Evolutionary conservation across 2,797 vertebrate species (phyloP).

Genomic region (Huso huso): DNA sequence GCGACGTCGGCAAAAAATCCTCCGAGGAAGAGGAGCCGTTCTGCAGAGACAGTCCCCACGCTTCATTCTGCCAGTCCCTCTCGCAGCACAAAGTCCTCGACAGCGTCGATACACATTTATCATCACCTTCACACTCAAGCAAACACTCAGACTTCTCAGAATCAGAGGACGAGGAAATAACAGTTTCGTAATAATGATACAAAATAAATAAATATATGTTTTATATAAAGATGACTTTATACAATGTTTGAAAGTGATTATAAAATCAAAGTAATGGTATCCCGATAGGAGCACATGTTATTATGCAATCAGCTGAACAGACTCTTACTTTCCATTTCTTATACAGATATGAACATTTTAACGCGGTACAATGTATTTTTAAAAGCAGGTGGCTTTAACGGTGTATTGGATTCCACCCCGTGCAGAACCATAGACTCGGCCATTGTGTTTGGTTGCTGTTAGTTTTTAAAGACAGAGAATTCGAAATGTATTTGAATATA

Average conservation of each 20-base stretch:
- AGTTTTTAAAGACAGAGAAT: too few species aligned
- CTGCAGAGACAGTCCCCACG: conserved; percentile 38
- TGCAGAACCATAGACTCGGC: too few species aligned
- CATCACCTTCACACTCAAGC: conserved; percentile 72
- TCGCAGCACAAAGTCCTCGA: conserved; percentile 49
- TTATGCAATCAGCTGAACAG: too few species aligned
- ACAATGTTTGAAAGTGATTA: conserved; percentile 32
- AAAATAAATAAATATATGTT: conserved; percentile 5
- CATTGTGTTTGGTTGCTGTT: too few species aligned
- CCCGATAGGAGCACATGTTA: conserved; percentile 3
- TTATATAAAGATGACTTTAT: background rate
- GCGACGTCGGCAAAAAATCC: conserved; percentile 85
- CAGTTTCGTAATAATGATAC: conserved; percentile 71
- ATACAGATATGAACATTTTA: too few species aligned
- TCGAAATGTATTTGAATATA: background rate
- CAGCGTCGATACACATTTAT: conserved; percentile 53
- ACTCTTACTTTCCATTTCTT: too few species aligned
- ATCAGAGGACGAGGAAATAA: conserved; percentile 87
- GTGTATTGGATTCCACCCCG: too few species aligned
- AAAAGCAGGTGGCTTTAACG: too few species aligned
- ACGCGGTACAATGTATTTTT: too few species aligned
- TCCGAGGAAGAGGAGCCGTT: conserved; percentile 66
- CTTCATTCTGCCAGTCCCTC: conserved; percentile 40
- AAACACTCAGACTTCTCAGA: conserved; percentile 93
- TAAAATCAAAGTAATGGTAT: conserved; percentile 49